Evolutionary conservation across 1,140 invertebrate genomes (phyloP).

Genomic region (Globodera ellingtonae): DNA sequence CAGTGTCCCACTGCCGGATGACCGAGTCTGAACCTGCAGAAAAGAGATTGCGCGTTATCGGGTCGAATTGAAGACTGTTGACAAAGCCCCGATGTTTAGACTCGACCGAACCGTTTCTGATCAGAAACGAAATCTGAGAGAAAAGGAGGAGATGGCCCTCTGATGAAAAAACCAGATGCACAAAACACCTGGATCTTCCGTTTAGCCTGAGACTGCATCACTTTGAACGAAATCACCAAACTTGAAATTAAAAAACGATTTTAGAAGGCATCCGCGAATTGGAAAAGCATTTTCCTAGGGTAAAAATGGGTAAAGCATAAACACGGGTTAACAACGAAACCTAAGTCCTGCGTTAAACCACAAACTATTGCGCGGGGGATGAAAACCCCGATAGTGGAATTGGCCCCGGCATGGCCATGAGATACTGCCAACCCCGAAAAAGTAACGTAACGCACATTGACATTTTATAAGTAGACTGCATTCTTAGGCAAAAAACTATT

Average conservation of each 20-base stretch:
- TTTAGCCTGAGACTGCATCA: constrained; percentile 18
- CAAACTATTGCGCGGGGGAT: too few relatives aligned
- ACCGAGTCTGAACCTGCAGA: constrained; percentile 97
- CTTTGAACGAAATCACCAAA: background rate
- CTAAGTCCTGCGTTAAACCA: too few relatives aligned
- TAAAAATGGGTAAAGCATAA: too few relatives aligned
- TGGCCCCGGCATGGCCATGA: too few relatives aligned
- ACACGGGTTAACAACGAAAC: too few relatives aligned
- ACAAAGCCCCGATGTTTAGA: constrained; percentile 88
- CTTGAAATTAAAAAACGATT: too few relatives aligned
- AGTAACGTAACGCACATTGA: background rate
- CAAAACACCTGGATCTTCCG: constrained; percentile 24
- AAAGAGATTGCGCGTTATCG: constrained; percentile 82
- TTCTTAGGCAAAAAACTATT: constrained; percentile 13
- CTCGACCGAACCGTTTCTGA: constrained; percentile 88
- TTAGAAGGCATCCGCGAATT: too few relatives aligned
- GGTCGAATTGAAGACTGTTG: constrained; percentile 91
- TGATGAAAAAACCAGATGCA: background rate
- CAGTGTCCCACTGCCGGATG: constrained; percentile 88
- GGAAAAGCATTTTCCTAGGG: too few relatives aligned
- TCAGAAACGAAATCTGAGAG: constrained; percentile 89
- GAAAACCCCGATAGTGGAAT: too few relatives aligned
- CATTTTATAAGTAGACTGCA: background rate
- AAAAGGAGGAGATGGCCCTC: background rate
- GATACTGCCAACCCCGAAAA: too few relatives aligned